Conservation (phyloP, 2,113 vertebrate genomes). For the Melanotaenia duboulayi region DNA sequence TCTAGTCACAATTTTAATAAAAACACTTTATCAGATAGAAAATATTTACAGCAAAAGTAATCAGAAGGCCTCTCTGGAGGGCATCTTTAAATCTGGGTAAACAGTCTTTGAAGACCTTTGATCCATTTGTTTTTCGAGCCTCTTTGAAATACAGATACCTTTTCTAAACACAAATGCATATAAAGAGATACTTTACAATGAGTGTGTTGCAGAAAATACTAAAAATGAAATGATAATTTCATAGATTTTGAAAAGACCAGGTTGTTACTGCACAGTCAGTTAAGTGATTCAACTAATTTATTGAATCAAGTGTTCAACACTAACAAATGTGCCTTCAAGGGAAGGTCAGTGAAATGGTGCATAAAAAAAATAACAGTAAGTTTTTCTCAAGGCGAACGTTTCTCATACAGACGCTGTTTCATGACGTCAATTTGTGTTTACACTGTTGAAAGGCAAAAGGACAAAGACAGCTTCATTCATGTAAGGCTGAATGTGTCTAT, state of each 20-base stretch:
- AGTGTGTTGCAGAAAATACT: background rate
- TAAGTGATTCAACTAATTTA: constrained; percentile 7
- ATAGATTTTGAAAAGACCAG: background rate
- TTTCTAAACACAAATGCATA: background rate
- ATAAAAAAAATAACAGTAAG: constrained; percentile 25
- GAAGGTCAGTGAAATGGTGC: constrained; percentile 32
- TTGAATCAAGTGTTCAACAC: background rate
- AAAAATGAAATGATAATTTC: background rate
- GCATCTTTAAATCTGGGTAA: too few species aligned
- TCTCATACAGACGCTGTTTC: constrained; percentile 19
- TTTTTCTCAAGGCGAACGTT: constrained; percentile 51
- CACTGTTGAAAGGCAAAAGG: constrained; percentile 46
- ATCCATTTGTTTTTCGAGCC: background rate
- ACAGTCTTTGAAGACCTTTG: too few species aligned
- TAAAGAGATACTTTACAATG: background rate
- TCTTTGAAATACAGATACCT: background rate
- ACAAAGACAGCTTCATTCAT: background rate
- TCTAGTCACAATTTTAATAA: too few species aligned
- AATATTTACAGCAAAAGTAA: too few species aligned
- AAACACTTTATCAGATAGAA: too few species aligned
- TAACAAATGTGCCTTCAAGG: constrained; percentile 11
- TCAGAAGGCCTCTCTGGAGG: too few species aligned
- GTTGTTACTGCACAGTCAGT: background rate
- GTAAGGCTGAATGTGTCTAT: constrained; percentile 3
- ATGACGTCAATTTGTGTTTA: constrained; percentile 42